Evolutionary conservation across 2,797 vertebrate species (phyloP), one percentile per base, ranked within the genome.

Genomic region (Lepilemur ruficaudatus): DNA sequence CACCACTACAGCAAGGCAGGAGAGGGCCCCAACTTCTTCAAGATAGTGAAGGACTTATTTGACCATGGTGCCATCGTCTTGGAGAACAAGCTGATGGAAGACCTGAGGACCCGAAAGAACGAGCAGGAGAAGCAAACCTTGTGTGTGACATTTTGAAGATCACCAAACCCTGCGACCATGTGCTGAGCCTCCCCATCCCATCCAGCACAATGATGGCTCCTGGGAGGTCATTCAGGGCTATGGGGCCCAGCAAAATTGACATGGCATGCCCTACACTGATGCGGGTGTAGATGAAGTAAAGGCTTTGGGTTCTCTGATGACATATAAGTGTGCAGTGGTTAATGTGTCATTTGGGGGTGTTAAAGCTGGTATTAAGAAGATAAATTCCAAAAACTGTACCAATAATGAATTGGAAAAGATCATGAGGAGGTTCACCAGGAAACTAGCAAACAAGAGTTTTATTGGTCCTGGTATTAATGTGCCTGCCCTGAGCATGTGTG

Each of bases 331-430:
- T 98, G 99, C 99, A 50, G 99, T 99, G 88, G 99, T 99, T 67
- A 99, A 99, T 99, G 99, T 99, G 97, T 99, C 99, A 95, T 99
- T 99, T 98, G 99, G 99, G 25, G 99, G 99, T 98, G 99, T 99
- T 98, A 99, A 99, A 99, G 99, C 99, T 97, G 99, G 99, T 98
- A 99, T 99, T 97, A 99, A 61, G 57, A 59, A 99, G 98, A 99
- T 99, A 98, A 99, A 99, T 98, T 93, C 99, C 96, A 99, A 30
- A 98, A 99, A 99, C 98, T 99, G 99, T 98, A 98, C 99, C 92
- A 99, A 99, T 96, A 99, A 99, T 96, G 99, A 99, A 98, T 98
- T 99, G 98, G 99, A 99, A 98, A 99, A 99, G 98, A 99, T 99
- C 97, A 99, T 99, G 79, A 99, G 99, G 98, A 98, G 99, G 94